phyloP scores from a whole-genome alignment of 2,888 invertebrate species.

The Agrotis clavis region DNA sequence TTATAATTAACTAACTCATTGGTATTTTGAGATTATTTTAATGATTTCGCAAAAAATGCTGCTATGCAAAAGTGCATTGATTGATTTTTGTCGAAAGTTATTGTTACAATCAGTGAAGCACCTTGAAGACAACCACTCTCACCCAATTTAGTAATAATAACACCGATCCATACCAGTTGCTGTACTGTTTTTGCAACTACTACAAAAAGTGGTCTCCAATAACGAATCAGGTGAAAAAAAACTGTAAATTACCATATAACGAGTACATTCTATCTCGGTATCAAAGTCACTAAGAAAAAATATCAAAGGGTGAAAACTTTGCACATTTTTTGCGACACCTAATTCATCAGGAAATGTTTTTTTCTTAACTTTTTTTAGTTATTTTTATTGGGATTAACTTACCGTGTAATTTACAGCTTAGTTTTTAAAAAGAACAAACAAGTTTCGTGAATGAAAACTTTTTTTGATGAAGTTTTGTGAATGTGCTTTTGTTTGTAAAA shows the following conservation, averaged over 20 bases:
- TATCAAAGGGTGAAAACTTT: constrained; percentile 59
- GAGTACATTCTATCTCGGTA: constrained; percentile 80
- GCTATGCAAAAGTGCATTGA: background rate
- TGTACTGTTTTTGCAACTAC: background rate
- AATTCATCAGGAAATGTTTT: constrained; percentile 65
- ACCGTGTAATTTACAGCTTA: constrained; percentile 82
- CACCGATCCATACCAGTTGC: background rate
- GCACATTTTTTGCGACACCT: constrained; percentile 67
- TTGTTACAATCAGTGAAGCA: background rate
- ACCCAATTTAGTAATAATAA: background rate
- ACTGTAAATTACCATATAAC: constrained; percentile 80
- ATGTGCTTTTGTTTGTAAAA: constrained; percentile 45
- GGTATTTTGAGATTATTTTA: too few species aligned
- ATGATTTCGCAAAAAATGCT: background rate
- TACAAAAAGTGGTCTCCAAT: constrained; percentile 43
- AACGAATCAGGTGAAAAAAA: constrained; percentile 58
- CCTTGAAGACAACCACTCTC: background rate
- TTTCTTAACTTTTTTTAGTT: constrained; percentile 46
- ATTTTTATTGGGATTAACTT: constrained; percentile 68
- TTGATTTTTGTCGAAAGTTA: background rate
- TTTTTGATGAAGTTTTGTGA: constrained; percentile 21
- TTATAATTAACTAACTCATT: too few species aligned
- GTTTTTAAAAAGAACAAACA: constrained; percentile 48
- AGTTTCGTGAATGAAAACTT: constrained; percentile 40
- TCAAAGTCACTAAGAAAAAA: constrained; percentile 69